Conservation (phyloP, 2,797 vertebrate species). For the Sandelia bainsii region DNA sequence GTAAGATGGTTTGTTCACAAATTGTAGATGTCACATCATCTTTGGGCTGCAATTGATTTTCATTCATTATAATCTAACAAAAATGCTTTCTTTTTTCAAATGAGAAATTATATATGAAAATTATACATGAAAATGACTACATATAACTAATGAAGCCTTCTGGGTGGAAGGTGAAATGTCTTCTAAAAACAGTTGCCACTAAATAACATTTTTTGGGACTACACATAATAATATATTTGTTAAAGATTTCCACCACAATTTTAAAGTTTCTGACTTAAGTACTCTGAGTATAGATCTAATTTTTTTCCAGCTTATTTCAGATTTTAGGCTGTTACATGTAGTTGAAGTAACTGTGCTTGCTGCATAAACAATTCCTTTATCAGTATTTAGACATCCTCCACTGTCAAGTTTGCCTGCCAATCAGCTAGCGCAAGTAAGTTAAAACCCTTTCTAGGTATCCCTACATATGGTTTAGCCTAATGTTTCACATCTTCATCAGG, state of each 20-base stretch:
- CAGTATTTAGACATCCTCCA: not conserved
- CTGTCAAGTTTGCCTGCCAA: not conserved
- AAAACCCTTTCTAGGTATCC: slow-evolving; percentile 1
- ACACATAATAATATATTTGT: not conserved
- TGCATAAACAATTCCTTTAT: not conserved
- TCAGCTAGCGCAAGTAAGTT: not conserved
- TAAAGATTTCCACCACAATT: not conserved
- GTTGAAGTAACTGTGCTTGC: not conserved
- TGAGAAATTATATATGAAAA: too few relatives aligned
- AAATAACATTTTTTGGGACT: too few relatives aligned
- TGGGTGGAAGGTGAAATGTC: too few relatives aligned
- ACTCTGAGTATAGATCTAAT: not conserved
- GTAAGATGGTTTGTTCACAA: too few relatives aligned
- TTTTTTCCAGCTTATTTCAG: not conserved
- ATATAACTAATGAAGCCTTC: too few relatives aligned
- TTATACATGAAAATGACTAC: too few relatives aligned
- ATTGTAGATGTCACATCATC: not conserved
- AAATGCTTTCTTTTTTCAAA: too few relatives aligned
- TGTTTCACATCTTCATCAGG: not conserved
- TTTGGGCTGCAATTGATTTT: not conserved
- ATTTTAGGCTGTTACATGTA: not conserved
- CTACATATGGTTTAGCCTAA: not conserved
- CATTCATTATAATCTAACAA: not conserved
- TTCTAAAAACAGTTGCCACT: too few relatives aligned
- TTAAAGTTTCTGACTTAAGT: too few relatives aligned